phyloP scores from a whole-genome alignment of 2,888 invertebrate genomes.

The Ormyrus nitidulus region DNA sequence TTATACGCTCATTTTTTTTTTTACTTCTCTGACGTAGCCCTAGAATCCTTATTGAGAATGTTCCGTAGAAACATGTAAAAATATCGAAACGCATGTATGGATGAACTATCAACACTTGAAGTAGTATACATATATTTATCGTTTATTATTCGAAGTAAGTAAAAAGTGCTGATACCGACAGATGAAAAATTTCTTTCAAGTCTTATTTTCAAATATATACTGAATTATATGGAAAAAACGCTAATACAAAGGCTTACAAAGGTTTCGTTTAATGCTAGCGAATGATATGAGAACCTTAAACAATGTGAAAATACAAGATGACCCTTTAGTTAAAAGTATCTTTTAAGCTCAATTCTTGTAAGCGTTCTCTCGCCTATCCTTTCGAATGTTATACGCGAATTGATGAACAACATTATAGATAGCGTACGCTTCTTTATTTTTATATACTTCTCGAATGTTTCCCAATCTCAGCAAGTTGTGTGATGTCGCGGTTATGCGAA shows the following conservation, averaged over 20 bases:
- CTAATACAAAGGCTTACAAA: constrained; percentile 28
- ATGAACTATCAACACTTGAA: constrained; percentile 52
- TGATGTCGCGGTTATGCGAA: background rate
- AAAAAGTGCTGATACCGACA: constrained; percentile 29
- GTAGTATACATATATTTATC: constrained; percentile 35
- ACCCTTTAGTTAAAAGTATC: constrained; percentile 23
- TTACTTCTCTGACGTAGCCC: constrained; percentile 46
- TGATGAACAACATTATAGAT: constrained; percentile 40
- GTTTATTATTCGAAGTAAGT: constrained; percentile 47
- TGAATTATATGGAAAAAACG: constrained; percentile 27
- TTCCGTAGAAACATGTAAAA: constrained; percentile 58
- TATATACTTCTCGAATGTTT: constrained; percentile 48
- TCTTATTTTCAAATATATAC: constrained; percentile 50
- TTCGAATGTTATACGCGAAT: constrained; percentile 5
- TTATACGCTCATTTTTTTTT: constrained; percentile 38
- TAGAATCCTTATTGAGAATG: constrained; percentile 52
- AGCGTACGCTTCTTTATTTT: constrained; percentile 50
- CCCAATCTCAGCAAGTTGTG: constrained; percentile 29
- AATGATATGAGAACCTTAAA: constrained; percentile 49
- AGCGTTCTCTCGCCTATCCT: constrained; percentile 17
- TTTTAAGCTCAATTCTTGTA: constrained; percentile 45
- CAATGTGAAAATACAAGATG: constrained; percentile 38
- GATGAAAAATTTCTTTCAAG: constrained; percentile 43
- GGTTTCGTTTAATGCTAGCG: constrained; percentile 34
- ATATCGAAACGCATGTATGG: constrained; percentile 56